Evolutionary conservation across 2,797 vertebrate genomes (phyloP).

Genomic region (Hephaestus fuliginosus): DNA sequence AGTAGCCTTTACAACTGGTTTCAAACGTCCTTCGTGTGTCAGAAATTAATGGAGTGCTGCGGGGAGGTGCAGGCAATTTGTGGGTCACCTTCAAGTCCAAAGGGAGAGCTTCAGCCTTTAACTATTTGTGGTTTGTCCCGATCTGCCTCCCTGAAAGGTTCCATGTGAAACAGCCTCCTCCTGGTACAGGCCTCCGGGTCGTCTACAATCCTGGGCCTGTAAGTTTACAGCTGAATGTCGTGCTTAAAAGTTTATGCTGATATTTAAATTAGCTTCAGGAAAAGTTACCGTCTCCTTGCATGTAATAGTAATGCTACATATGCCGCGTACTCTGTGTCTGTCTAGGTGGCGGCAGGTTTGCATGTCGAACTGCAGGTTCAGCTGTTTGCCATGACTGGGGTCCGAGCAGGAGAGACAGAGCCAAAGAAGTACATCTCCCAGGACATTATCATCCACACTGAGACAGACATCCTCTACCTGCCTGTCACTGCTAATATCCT

Average conservation of each 20-base stretch:
- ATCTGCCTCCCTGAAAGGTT: conserved; percentile 83
- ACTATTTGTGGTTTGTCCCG: conserved; percentile 42
- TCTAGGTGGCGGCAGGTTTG: conserved; percentile 92
- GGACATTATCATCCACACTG: conserved; percentile 88
- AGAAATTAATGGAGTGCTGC: neutral
- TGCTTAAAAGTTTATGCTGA: neutral
- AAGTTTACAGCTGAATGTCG: conserved; percentile 68
- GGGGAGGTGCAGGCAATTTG: conserved; percentile 21
- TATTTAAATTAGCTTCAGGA: neutral
- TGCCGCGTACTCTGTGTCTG: neutral
- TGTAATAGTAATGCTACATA: too few relatives aligned
- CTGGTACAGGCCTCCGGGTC: conserved; percentile 88
- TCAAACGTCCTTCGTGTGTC: neutral
- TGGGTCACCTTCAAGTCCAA: conserved; percentile 53
- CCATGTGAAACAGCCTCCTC: conserved; percentile 90
- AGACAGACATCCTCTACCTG: conserved; percentile 88
- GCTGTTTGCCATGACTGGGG: conserved; percentile 84
- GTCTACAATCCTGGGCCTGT: conserved; percentile 90
- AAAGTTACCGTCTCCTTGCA: neutral
- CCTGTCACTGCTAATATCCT: conserved; percentile 95
- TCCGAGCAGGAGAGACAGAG: conserved; percentile 48
- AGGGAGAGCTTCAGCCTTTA: conserved; percentile 46
- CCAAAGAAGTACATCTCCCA: conserved; percentile 75
- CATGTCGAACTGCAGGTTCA: conserved; percentile 87
- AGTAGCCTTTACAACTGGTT: neutral